A percentile compares a stretch with the other conserved stretches of the same genome.
Conservation (phyloP, 2,888 invertebrate species). For the Rutpela maculata region DNA sequence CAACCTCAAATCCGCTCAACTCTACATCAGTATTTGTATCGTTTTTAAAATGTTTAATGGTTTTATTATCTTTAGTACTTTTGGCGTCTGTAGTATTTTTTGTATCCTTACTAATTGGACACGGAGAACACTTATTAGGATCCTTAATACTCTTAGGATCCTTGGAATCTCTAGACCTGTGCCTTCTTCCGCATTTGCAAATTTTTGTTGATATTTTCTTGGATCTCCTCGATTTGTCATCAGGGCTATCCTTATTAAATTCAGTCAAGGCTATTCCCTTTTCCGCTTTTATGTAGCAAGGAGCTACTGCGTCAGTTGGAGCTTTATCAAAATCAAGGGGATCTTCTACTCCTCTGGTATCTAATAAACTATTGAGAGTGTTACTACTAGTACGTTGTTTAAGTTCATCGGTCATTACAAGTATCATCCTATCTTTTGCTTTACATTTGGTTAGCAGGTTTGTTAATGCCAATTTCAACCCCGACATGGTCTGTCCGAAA, state of each 20-base stretch:
- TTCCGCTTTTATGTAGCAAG: conserved; percentile 45
- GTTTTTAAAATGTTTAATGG: conserved; percentile 33
- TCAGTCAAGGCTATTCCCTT: conserved; percentile 2
- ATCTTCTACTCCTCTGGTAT: conserved; percentile 42
- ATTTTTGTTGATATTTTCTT: conserved; percentile 21
- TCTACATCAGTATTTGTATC: conserved; percentile 49
- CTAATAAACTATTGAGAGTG: conserved; percentile 57
- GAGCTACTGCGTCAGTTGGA: conserved; percentile 29
- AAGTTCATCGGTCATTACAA: conserved; percentile 67
- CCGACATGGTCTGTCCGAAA: conserved; percentile 64
- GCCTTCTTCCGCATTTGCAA: conserved; percentile 55
- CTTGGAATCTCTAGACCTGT: conserved; percentile 22
- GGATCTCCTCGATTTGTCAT: conserved; percentile 17
- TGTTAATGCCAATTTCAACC: conserved; percentile 65
- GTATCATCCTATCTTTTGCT: conserved; percentile 69
- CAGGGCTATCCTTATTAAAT: not conserved
- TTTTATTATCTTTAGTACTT: conserved; percentile 50
- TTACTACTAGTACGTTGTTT: conserved; percentile 59
- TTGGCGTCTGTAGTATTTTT: conserved; percentile 25
- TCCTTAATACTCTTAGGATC: too few relatives aligned
- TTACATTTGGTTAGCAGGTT: conserved; percentile 68
- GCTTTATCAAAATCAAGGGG: conserved; percentile 60
- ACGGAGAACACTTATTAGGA: too few relatives aligned
- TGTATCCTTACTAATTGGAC: too few relatives aligned
- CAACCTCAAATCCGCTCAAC: conserved; percentile 60